Base-by-base conservation (phyloP, 1,140 invertebrate species). In the Trypoxylus dichotomus region DNA sequence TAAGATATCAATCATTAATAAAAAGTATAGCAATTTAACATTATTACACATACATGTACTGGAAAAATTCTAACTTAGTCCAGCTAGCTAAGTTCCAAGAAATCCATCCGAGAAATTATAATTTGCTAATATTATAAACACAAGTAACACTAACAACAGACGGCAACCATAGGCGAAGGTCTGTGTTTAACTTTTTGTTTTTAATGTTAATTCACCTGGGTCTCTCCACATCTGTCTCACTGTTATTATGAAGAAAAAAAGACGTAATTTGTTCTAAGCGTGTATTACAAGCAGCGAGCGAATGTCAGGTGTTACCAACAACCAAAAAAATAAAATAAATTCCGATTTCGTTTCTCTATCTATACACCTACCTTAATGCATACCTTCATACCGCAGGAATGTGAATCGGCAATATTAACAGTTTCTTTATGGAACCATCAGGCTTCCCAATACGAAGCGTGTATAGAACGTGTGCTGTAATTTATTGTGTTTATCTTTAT, bases 401-500 rank as follows among this genome's bases (percentile, higher is more conserved):
- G 11, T 15, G 60, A 27, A 68, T 68, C 60, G 24, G 60, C 24
- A 68, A 25, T 68, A 68, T 68, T 54, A 68, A 68, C 60, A 10
- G 27, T 27, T 68, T 27, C 60, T 68, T 10, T 29, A 68, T 68
- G 21, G 19, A 68, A 19, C 10, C 27, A 68, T 29, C 60, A 24
- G 60, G 21, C 21, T 21, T 29, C 21, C 60, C 60, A 68, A 68
- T 29, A 68, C 11, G 8, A n/a, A 54, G 15, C 19, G 47, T 68
- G 15, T 68, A 5, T 68, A 68, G 60, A 68, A 68, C 19, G 21
- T 68, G 60, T 68, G 24, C 60, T 68, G 24, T 68, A 68, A 68
- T 68, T 68, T 29, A 68, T 25, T 68, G 60, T 25, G 60, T 68
- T 24, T 68, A 68, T 68, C 60, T 68, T 68, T 68, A 68, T 68